A percentile compares a stretch with the other conserved stretches of the same genome.
Evolutionary conservation across 2,888 invertebrate genomes (phyloP).

Genomic region (Monochamus alternatus): DNA sequence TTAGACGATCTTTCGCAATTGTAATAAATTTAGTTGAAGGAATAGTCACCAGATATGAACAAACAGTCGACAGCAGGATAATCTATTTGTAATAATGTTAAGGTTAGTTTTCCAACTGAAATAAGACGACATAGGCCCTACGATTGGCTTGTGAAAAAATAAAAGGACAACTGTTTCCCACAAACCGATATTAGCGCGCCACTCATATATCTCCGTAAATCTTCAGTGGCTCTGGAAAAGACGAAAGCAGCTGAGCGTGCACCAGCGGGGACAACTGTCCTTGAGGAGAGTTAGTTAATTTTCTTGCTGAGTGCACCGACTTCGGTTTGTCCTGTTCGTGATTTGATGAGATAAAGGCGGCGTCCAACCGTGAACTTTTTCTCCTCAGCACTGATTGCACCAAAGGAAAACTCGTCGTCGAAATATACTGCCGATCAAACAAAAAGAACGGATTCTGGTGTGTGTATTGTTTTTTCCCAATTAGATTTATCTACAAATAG

Average conservation of each 20-base stretch:
- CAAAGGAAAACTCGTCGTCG: conserved; percentile 39
- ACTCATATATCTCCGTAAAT: conserved; percentile 8
- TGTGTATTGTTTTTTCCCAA: conserved; percentile 10
- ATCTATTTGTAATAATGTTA: no score
- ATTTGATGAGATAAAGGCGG: conserved; percentile 65
- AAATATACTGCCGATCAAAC: conserved; percentile 25
- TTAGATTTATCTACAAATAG: conserved; percentile 6
- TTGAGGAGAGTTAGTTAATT: conserved; percentile 62
- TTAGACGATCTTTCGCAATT: no score
- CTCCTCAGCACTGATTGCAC: conserved; percentile 56
- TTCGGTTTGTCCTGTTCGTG: conserved; percentile 61
- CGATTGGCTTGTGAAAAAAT: no score
- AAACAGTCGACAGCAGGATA: no score
- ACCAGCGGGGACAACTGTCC: conserved; percentile 45
- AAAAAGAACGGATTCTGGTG: conserved; percentile 15
- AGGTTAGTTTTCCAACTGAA: no score
- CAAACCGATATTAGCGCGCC: no score
- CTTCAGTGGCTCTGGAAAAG: conserved; percentile 24
- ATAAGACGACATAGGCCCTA: no score
- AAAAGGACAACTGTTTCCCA: no score
- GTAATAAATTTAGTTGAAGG: no score
- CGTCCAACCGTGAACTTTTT: conserved; percentile 62
- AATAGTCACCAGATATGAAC: no score
- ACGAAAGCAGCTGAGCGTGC: conserved; percentile 45
- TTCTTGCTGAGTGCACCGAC: conserved; percentile 64